phyloP scores from a whole-genome alignment of 2,113 vertebrate genomes.

The Glaucomys volans region DNA sequence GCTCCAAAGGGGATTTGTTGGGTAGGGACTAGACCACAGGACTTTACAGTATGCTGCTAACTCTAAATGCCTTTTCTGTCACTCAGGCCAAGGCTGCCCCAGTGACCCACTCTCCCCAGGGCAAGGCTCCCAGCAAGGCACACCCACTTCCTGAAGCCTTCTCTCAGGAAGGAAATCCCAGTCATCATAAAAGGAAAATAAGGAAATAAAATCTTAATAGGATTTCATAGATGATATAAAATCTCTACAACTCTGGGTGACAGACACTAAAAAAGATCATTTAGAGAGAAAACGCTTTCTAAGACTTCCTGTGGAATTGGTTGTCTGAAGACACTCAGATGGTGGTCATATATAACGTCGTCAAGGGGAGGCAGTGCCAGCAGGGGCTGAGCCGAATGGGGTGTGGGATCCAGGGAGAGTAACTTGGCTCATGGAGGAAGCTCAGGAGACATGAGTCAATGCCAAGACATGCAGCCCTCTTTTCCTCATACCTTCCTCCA shows the following conservation, averaged over 20 bases:
- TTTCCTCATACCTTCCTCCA: background rate
- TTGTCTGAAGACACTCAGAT: conserved; percentile 42
- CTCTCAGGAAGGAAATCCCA: conserved; percentile 80
- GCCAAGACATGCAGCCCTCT: background rate
- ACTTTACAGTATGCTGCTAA: background rate
- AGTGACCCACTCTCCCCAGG: background rate
- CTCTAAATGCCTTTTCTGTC: background rate
- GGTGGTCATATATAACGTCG: conserved; percentile 47
- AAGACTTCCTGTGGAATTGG: conserved; percentile 79
- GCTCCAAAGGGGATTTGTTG: background rate
- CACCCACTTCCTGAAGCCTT: conserved; percentile 66
- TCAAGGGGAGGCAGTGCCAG: background rate
- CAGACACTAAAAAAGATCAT: conserved; percentile 83
- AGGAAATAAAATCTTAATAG: conserved; percentile 84
- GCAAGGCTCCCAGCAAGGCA: conserved; percentile 34
- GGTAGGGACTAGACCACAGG: background rate
- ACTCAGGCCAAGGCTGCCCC: background rate
- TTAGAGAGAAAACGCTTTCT: conserved; percentile 81
- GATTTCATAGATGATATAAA: conserved; percentile 83
- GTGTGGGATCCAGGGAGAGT: background rate
- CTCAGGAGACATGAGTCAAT: background rate
- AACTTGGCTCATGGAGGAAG: background rate
- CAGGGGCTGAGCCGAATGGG: background rate
- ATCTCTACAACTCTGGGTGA: conserved; percentile 79
- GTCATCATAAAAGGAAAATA: conserved; percentile 81